Evolutionary conservation across 2,797 vertebrate species (phyloP), one percentile per base, ranked within the genome.

Genomic region (Manis pentadactyla): DNA sequence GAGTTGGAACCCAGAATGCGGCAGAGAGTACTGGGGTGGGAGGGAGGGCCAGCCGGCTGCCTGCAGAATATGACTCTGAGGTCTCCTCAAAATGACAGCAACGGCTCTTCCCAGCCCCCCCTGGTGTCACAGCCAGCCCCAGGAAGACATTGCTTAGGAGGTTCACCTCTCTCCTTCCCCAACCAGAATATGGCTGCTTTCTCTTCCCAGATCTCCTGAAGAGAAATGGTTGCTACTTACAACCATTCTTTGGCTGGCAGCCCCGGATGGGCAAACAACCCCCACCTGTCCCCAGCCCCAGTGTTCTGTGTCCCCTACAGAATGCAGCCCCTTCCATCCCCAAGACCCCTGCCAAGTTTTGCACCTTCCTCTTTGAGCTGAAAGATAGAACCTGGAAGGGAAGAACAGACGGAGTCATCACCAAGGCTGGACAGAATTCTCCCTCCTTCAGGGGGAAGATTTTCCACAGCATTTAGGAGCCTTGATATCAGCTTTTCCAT

Each of bases 401-500:
- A 37, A 5, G 31, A 2, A 2, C 1, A 2, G 29, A 42, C 0
- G 0, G 57, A 59, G 19, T 19, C 1, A 5, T 63, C 78, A 59
- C 75, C 79, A 34, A 46, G 55, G 3, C 49, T 31, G 4, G 37
- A 10, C 0, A 17, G 55, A 74, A 19, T 31, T 5, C 51, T 69
- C n/a, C 57, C 29, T 66, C 19, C 17, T 31, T n/a, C 18, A 14
- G 8, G 0, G 11, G 34, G 53, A 87, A 85, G 66, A 46, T 7
- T 46, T 18, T 23, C 66, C 25, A 2, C 0, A 0, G 64, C 11
- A 4, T 34, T 39, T 8, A 23, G 69, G 27, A 42, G 7, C 18
- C 66, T n/a, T 0, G 1, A 0, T 14, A 11, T 15, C 0, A 0
- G 4, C 23, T 29, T 64, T 69, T 21, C n/a, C 14, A 0, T 25